A percentile compares a stretch with the other conserved stretches of the same genome.
Conservation (phyloP, 2,888 invertebrate genomes). For the Catonia carolina region DNA sequence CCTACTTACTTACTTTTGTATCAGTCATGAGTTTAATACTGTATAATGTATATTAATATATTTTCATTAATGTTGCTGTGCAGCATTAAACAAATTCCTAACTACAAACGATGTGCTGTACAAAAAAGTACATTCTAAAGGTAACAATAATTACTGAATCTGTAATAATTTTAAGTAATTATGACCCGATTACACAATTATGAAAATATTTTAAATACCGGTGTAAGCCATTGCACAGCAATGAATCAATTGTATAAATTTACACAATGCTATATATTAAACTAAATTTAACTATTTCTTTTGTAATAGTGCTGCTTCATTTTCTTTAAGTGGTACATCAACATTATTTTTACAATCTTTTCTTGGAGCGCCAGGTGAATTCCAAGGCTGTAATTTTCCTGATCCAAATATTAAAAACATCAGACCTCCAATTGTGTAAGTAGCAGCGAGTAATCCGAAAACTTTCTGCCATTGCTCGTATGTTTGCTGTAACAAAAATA, state of each 20-base stretch:
- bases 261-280: background rate
- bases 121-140: too few relatives aligned
- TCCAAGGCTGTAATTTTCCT: slow-evolving; percentile 56
- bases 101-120: too few relatives aligned
- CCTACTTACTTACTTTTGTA: too few relatives aligned
- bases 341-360: background rate
- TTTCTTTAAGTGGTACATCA: background rate
- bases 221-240: slow-evolving; percentile 12
- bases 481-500: slow-evolving; percentile 51
- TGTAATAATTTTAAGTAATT: too few relatives aligned
- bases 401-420: slow-evolving; percentile 58
- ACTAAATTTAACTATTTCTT: slow-evolving; percentile 7
- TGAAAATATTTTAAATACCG: too few relatives aligned
- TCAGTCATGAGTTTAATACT: too few relatives aligned
- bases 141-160: too few relatives aligned
- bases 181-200: too few relatives aligned
- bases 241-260: background rate
- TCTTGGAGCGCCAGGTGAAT: slow-evolving; percentile 37
- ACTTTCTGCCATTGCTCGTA: slow-evolving; percentile 73
- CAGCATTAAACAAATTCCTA: too few relatives aligned
- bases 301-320: background rate
- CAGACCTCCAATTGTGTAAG: slow-evolving; percentile 61
- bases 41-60: too few relatives aligned
- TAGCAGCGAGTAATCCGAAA: slow-evolving; percentile 68
- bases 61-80: too few relatives aligned